phyloP scores from a whole-genome alignment of 1,140 invertebrate genomes.

The Caenorhabditis brenneri region DNA sequence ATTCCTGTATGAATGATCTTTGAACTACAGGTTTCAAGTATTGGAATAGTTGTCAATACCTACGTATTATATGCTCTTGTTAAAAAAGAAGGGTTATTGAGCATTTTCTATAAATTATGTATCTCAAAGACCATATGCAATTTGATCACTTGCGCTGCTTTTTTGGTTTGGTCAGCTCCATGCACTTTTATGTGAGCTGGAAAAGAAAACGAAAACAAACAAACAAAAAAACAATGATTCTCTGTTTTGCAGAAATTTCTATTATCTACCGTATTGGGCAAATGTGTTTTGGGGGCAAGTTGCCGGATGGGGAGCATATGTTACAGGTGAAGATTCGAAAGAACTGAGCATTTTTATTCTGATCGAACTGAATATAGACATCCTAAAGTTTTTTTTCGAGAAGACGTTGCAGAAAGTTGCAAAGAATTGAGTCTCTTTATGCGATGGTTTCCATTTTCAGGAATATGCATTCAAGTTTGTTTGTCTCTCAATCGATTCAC shows the following conservation, averaged over 20 bases:
- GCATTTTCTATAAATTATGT: neutral
- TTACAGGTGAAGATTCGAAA: neutral
- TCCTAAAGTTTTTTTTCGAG: no score
- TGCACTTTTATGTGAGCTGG: neutral
- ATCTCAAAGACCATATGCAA: conserved; percentile 36
- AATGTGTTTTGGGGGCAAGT: conserved; percentile 32
- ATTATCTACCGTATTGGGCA: conserved; percentile 5
- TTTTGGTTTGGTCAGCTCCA: conserved; percentile 16
- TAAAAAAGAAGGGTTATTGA: neutral
- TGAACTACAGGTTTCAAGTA: neutral
- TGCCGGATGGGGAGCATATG: neutral
- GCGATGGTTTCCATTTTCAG: neutral
- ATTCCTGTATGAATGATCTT: neutral
- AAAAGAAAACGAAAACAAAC: no score
- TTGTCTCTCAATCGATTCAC: conserved; percentile 12
- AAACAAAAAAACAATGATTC: neutral
- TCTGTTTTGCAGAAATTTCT: neutral
- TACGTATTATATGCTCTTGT: neutral
- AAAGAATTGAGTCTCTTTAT: no score
- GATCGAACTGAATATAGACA: no score
- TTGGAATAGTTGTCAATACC: neutral
- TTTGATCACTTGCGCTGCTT: neutral
- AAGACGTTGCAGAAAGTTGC: no score
- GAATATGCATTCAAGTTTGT: neutral
- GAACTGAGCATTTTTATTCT: no score